phyloP scores from a whole-genome alignment of 37 sponge, comb jelly and placozoan species.

The Agelas oroides region DNA sequence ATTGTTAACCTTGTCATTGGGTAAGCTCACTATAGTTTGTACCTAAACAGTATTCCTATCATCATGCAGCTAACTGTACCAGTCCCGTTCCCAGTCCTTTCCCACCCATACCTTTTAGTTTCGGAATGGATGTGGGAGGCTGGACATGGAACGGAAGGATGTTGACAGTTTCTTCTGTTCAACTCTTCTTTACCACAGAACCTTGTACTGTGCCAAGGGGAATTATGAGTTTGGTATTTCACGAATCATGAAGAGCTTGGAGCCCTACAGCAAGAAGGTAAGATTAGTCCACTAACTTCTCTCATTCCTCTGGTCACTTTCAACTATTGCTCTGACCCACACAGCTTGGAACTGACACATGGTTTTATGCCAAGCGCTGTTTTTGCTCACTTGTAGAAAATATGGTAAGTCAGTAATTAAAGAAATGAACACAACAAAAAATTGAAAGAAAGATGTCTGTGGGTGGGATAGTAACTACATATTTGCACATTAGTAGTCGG shows the following conservation, averaged over 20 bases:
- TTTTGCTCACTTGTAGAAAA: constrained; percentile 94
- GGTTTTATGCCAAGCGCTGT: constrained; percentile 98
- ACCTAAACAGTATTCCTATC: no score
- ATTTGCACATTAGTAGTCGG: no score
- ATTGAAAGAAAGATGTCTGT: no score
- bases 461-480: no score
- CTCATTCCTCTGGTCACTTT: background rate
- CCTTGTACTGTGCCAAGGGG: constrained; percentile 97
- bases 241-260: constrained; percentile 95
- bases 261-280: constrained; percentile 98
- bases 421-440: no score
- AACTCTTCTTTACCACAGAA: constrained; percentile 50
- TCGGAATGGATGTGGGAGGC: background rate
- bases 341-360: constrained; percentile 97
- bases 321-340: background rate
- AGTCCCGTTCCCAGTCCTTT: no score
- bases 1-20: constrained; percentile 99
- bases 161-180: background rate
- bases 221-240: constrained; percentile 98
- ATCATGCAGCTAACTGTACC: no score
- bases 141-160: background rate
- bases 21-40: constrained; percentile 24
- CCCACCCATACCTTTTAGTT: no score
- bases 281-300: background rate
- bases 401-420: constrained; percentile 75